A percentile compares a stretch with the other conserved stretches of the same genome.
These are phyloP conservation scores for Carterocephalus palaemon DNA, from an alignment of 2,888 invertebrate species.

Conservation along the genomic window DNA sequence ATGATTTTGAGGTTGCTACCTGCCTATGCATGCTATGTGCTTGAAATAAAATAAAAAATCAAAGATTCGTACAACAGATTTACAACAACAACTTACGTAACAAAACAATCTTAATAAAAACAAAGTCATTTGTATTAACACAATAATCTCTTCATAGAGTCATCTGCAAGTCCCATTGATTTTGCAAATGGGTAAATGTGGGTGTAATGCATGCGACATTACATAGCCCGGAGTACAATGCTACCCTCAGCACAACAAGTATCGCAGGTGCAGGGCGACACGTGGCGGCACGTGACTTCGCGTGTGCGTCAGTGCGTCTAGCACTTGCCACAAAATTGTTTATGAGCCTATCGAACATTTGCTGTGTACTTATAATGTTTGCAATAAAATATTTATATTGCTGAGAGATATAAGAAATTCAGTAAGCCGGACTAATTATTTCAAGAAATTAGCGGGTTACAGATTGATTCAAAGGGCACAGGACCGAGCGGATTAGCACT, in stretches of 20 bases:
- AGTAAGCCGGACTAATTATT: no score
- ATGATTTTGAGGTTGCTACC: no score
- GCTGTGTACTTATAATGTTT: slow-evolving; percentile 49
- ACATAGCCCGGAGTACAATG: slow-evolving; percentile 7
- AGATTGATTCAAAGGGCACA: no score
- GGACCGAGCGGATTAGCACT: no score
- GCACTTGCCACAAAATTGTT: slow-evolving; percentile 67
- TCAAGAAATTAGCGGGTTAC: no score
- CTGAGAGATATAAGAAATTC: no score
- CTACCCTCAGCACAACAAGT: slow-evolving; percentile 9
- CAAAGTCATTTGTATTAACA: no score
- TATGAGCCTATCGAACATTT: slow-evolving; percentile 55
- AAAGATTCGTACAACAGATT: no score
- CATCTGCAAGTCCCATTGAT: slow-evolving; percentile 4
- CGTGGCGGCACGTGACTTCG: slow-evolving; percentile 48
- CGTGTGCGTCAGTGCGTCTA: slow-evolving; percentile 39
- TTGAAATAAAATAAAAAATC: no score
- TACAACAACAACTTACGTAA: no score
- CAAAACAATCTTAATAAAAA: no score
- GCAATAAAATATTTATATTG: slow-evolving; percentile 36
- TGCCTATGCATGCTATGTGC: no score
- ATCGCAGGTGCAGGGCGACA: slow-evolving; percentile 51
- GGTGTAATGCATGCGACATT: slow-evolving; percentile 5
- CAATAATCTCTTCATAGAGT: neutral
- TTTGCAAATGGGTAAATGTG: neutral